Percentiles rank a stretch among this genome's conserved stretches.
Conservation (phyloP, 1,140 invertebrate species). For the Oryctes rhinoceros region DNA sequence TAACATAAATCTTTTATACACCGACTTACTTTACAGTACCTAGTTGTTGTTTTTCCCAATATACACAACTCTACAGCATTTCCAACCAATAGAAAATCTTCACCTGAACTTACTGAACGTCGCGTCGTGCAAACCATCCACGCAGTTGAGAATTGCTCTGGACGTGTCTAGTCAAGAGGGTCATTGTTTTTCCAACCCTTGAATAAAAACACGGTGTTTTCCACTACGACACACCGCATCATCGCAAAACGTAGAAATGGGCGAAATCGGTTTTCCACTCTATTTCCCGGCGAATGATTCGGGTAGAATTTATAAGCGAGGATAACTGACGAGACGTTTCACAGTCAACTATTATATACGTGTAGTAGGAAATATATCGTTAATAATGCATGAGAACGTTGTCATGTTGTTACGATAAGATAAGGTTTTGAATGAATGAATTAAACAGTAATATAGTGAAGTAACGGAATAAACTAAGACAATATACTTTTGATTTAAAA, state of each 20-base stretch:
- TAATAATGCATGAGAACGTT: constrained; percentile 19
- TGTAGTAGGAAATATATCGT: constrained; percentile 1
- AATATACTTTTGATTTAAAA: too few relatives aligned
- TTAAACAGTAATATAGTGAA: too few relatives aligned
- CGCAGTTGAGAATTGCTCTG: not conserved
- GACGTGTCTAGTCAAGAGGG: not conserved
- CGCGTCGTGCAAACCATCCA: not conserved
- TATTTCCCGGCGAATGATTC: constrained; percentile 5
- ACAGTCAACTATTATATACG: constrained; percentile 5
- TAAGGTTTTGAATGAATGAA: too few relatives aligned
- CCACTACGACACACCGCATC: not conserved
- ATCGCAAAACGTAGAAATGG: not conserved
- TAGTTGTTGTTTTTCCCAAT: too few relatives aligned
- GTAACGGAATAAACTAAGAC: too few relatives aligned
- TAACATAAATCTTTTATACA: too few relatives aligned
- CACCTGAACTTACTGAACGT: not conserved
- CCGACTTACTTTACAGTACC: too few relatives aligned
- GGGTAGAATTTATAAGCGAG: constrained; percentile 5
- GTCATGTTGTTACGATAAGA: not conserved
- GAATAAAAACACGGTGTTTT: constrained; percentile 1
- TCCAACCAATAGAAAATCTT: not conserved
- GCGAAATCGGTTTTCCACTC: constrained; percentile 28
- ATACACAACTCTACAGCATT: too few relatives aligned
- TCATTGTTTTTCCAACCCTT: not conserved
- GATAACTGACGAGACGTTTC: not conserved